These are phyloP conservation scores for Melipona quadrifasciata DNA, from an alignment of 1,140 invertebrate genomes.

Conservation along the genomic window DNA sequence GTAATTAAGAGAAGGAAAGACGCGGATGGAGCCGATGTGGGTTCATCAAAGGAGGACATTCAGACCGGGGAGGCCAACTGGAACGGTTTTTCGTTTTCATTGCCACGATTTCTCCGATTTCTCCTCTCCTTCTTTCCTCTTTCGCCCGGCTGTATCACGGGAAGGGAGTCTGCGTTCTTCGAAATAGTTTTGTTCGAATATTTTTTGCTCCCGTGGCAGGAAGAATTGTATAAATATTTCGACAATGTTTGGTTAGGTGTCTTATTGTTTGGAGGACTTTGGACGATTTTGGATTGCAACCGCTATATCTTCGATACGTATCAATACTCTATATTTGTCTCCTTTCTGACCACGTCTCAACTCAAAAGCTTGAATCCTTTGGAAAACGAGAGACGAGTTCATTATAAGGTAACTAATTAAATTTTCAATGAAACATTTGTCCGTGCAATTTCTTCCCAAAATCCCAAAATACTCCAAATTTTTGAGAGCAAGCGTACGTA, in stretches of 20 bases:
- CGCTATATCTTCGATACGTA: background rate
- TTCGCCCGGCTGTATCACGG: background rate
- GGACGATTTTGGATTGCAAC: background rate
- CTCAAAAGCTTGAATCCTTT: too few species aligned
- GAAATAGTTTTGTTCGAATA: background rate
- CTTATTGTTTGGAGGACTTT: background rate
- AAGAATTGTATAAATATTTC: background rate
- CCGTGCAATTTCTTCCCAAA: too few species aligned
- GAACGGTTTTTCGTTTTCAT: slow-evolving; percentile 25
- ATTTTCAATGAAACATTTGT: too few species aligned
- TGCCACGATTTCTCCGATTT: background rate
- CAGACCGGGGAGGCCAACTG: background rate
- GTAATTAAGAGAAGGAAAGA: slow-evolving; percentile 69
- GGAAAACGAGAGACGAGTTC: too few species aligned
- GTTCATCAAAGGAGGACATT: slow-evolving; percentile 44
- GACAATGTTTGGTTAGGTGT: background rate
- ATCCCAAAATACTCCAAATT: too few species aligned
- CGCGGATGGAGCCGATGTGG: slow-evolving; percentile 42
- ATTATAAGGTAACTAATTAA: too few species aligned
- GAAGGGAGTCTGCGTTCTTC: background rate
- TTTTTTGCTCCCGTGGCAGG: background rate
- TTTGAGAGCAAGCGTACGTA: too few species aligned
- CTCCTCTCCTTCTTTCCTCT: background rate
- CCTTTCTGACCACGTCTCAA: background rate
- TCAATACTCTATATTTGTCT: background rate